These are phyloP conservation scores for Anthopleura sola DNA, from an alignment of 64 coral and sea anemone species.

Conservation along the genomic window DNA sequence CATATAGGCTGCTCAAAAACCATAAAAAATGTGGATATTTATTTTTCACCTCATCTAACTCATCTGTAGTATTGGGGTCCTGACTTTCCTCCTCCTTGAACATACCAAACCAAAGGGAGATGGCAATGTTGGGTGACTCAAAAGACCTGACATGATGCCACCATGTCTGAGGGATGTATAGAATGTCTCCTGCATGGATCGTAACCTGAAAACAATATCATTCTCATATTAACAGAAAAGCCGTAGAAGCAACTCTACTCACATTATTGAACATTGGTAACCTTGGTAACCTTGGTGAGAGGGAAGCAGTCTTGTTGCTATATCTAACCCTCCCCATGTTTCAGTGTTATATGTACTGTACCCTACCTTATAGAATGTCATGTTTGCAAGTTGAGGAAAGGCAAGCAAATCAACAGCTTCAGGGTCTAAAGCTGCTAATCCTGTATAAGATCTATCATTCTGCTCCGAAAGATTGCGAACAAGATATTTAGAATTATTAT, in stretches of 20 bases:
- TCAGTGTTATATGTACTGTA: neutral
- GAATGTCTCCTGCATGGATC: constrained; percentile 77
- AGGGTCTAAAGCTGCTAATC: constrained; percentile 42
- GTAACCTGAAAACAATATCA: constrained; percentile 54
- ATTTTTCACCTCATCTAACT: neutral
- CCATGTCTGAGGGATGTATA: constrained; percentile 92
- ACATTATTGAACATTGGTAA: no score
- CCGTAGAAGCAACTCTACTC: no score
- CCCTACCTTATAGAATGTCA: constrained; percentile 54
- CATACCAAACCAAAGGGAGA: constrained; percentile 88
- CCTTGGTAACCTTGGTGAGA: no score
- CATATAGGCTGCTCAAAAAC: no score
- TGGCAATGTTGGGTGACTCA: constrained; percentile 95
- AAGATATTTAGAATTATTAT: constrained; percentile 18
- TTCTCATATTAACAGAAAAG: no score
- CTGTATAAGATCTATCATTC: neutral
- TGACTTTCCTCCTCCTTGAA: constrained; percentile 43
- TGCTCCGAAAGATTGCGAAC: constrained; percentile 9
- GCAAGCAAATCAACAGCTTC: constrained; percentile 54
- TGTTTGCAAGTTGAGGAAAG: constrained; percentile 36
- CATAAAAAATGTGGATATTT: no score
- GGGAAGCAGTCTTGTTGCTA: neutral
- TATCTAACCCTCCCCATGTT: neutral
- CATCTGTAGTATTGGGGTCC: neutral
- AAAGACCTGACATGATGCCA: constrained; percentile 98